These are phyloP conservation scores for human DNA, from an alignment of 2,113 vertebrate genomes.

Conservation along the genomic window DNA sequence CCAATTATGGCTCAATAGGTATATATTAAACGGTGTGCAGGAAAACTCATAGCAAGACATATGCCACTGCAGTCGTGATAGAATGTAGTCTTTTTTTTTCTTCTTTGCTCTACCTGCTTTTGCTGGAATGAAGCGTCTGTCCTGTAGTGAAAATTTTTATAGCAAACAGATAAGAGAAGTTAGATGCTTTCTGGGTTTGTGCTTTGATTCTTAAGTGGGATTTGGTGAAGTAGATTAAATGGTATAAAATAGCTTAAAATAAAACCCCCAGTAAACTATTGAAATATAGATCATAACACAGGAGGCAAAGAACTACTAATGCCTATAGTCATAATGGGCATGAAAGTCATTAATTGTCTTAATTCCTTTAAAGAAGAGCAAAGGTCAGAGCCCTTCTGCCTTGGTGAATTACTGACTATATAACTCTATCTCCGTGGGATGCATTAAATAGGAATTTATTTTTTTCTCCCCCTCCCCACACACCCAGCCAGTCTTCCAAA, in stretches of 20 bases:
- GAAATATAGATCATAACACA: neutral
- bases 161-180: constrained; percentile 34
- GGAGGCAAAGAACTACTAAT: neutral
- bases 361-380: constrained; percentile 63
- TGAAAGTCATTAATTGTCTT: constrained; percentile 65
- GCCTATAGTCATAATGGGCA: neutral
- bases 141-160: neutral
- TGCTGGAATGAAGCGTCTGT: neutral
- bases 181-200: neutral
- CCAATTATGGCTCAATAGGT: neutral
- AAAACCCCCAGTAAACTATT: neutral
- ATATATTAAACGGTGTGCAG: neutral
- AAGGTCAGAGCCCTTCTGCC: constrained; percentile 52
- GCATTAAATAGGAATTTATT: neutral
- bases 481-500: neutral
- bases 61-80: rapidly evolving
- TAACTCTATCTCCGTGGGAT: constrained; percentile 45
- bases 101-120: neutral
- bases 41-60: neutral
- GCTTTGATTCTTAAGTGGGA: constrained; percentile 29
- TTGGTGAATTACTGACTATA: constrained; percentile 55
- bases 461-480: neutral
- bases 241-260: neutral
- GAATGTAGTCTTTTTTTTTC: neutral
- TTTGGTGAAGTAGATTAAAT: constrained; percentile 40